A percentile compares a stretch with the other conserved stretches of the same genome.
Conservation (phyloP, 2,888 invertebrate genomes). For the Acronicta alni region DNA sequence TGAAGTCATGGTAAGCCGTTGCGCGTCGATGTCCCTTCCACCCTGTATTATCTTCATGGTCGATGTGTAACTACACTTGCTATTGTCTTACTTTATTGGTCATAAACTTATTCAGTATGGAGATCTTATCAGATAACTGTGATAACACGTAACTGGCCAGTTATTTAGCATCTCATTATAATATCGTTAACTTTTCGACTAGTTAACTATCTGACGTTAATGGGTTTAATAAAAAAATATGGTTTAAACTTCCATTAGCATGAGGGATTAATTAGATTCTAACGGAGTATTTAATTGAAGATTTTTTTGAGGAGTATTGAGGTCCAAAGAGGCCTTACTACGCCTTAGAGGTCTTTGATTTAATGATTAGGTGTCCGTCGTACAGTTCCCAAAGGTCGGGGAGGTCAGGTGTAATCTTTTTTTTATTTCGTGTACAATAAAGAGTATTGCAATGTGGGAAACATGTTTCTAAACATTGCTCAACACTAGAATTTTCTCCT, state of each 20-base stretch:
- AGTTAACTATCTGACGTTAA: conserved; percentile 32
- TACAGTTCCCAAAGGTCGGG: neutral
- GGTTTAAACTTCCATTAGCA: conserved; percentile 25
- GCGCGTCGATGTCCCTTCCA: too few relatives aligned
- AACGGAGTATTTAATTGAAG: conserved; percentile 40
- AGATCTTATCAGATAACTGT: conserved; percentile 42
- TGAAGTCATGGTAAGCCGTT: too few relatives aligned
- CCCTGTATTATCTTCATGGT: neutral
- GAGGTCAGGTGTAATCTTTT: neutral
- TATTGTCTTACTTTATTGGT: conserved; percentile 26
- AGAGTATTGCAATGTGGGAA: neutral
- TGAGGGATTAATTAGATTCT: conserved; percentile 40
- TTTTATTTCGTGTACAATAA: neutral
- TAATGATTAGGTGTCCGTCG: conserved; percentile 1
- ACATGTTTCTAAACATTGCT: too few relatives aligned
- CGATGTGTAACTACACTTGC: conserved; percentile 19
- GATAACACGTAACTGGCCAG: conserved; percentile 35
- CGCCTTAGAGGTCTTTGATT: neutral
- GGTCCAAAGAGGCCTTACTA: neutral
- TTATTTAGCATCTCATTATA: conserved; percentile 49
- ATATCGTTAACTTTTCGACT: conserved; percentile 53
- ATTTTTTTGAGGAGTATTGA: conserved; percentile 4
- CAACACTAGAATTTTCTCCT: too few relatives aligned
- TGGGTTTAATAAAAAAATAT: conserved; percentile 37
- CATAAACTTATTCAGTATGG: conserved; percentile 27